These are phyloP conservation scores for Dynastes maya DNA, from an alignment of 2,888 invertebrate genomes.

Conservation along the genomic window DNA sequence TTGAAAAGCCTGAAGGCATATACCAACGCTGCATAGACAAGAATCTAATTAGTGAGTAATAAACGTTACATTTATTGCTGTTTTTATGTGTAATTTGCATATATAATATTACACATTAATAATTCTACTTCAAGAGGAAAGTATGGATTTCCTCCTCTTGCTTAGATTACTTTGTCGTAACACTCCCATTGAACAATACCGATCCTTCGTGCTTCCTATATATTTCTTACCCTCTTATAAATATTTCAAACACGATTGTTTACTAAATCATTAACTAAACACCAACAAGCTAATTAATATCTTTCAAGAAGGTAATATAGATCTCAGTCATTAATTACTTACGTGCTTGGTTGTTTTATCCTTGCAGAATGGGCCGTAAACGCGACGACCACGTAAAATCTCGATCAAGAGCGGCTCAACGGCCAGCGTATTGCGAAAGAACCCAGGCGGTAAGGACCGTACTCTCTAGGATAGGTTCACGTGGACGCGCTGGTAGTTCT, in stretches of 20 bases:
- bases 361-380: constrained; percentile 28
- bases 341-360: constrained; percentile 19
- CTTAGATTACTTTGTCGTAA: no score
- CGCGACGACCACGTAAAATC: constrained; percentile 18
- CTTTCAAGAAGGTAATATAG: constrained; percentile 36
- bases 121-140: no score
- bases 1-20: no score
- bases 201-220: no score
- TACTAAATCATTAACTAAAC: constrained; percentile 25
- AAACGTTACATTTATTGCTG: no score
- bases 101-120: no score
- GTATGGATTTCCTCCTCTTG: no score
- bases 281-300: constrained; percentile 30
- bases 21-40: no score
- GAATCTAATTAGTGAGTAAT: no score
- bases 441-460: constrained; percentile 20
- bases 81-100: no score
- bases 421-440: constrained; percentile 25
- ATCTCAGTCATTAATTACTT: constrained; percentile 31
- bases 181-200: no score
- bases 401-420: constrained; percentile 26
- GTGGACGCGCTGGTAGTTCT: constrained; percentile 38
- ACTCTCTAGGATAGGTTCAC: constrained; percentile 31
- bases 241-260: constrained; percentile 15
- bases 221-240: background rate